Conservation (phyloP, 2,797 vertebrate species). For the Gephyroberyx darwinii region DNA sequence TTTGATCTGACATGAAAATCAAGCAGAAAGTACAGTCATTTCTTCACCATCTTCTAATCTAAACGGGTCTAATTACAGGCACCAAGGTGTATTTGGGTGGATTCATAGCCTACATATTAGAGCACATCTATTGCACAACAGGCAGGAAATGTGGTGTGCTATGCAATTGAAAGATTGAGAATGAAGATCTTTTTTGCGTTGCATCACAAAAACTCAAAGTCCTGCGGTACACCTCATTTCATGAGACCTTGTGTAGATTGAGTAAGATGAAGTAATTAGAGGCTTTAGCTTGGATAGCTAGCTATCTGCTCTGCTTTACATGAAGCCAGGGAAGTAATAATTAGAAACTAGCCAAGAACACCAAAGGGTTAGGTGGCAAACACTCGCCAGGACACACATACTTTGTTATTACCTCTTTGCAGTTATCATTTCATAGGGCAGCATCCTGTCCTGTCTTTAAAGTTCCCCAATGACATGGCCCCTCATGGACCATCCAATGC, state of each 20-base stretch:
- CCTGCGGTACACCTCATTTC: conserved; percentile 61
- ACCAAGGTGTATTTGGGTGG: conserved; percentile 69
- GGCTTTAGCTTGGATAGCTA: conserved; percentile 75
- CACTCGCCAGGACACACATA: conserved; percentile 65
- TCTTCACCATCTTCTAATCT: conserved; percentile 78
- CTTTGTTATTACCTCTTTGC: conserved; percentile 77
- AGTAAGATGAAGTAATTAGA: conserved; percentile 84
- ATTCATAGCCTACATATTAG: conserved; percentile 73
- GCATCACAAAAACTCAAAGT: conserved; percentile 63
- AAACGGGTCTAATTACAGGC: conserved; percentile 82
- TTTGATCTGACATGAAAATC: conserved; percentile 81
- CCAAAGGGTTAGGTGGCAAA: conserved; percentile 78
- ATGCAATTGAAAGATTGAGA: conserved; percentile 45
- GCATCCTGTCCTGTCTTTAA: conserved; percentile 67
- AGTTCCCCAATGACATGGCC: conserved; percentile 46
- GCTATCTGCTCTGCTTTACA: conserved; percentile 77
- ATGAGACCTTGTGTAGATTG: conserved; percentile 74
- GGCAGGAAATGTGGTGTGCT: conserved; percentile 66
- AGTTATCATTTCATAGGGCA: conserved; percentile 75
- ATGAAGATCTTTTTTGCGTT: conserved; percentile 48
- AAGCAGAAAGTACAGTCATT: conserved; percentile 73
- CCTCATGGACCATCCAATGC: conserved; percentile 31
- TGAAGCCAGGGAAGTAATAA: conserved; percentile 76
- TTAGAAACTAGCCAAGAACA: conserved; percentile 83
- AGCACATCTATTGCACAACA: conserved; percentile 67